A percentile compares a stretch with the other conserved stretches of the same genome.
phyloP scores from a whole-genome alignment of 2,797 vertebrate species.

The Microchirus variegatus region DNA sequence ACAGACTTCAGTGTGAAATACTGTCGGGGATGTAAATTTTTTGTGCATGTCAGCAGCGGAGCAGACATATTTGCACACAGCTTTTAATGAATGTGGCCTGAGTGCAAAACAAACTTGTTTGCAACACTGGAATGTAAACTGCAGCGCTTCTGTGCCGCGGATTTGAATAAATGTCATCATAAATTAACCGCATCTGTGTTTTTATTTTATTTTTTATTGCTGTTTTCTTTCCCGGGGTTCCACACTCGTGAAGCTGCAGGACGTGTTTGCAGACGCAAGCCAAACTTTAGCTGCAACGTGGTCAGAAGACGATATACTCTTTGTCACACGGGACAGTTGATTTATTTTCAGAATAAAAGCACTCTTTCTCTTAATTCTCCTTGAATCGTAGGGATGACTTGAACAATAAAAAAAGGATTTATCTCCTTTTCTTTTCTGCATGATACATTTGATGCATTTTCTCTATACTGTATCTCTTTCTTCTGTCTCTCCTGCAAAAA shows the following conservation, averaged over 20 bases:
- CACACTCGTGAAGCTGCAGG: neutral
- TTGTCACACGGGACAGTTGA: neutral
- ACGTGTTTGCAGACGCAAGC: neutral
- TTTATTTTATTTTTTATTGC: neutral
- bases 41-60: neutral
- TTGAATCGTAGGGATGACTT: neutral
- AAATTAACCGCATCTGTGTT: neutral
- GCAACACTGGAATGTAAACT: neutral
- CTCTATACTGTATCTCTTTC: neutral
- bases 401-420: no score
- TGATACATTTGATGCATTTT: conserved; percentile 7
- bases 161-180: neutral
- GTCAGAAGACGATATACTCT: neutral
- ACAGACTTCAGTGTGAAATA: neutral
- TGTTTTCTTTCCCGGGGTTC: neutral
- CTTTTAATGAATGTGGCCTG: neutral
- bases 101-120: neutral
- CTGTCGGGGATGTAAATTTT: neutral
- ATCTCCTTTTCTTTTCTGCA: no score
- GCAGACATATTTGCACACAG: neutral
- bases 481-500: no score
- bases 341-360: neutral
- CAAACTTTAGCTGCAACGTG: neutral
- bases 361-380: neutral
- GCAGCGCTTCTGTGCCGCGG: neutral